Conservation (phyloP, 2,888 invertebrate genomes). For the Pollenia amentaria region DNA sequence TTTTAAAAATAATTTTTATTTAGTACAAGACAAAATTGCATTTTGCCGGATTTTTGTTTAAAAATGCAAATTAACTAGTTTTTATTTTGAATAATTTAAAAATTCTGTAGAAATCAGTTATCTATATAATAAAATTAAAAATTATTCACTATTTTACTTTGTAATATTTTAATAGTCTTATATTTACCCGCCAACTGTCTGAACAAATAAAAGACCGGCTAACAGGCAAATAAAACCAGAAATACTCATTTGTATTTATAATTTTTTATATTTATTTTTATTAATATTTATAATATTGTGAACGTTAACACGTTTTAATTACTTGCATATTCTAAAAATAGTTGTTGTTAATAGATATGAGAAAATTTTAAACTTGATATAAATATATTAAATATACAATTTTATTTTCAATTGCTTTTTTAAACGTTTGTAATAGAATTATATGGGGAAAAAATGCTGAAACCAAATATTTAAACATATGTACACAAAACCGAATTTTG, state of each 20-base stretch:
- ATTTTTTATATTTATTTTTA: neutral
- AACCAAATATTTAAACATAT: too few species aligned
- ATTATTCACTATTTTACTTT: neutral
- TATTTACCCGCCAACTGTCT: conserved; percentile 32
- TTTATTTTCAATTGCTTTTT: neutral
- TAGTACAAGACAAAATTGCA: too few species aligned
- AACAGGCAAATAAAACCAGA: conserved; percentile 36
- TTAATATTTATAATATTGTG: conserved; percentile 7
- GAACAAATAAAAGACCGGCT: neutral
- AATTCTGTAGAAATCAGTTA: too few species aligned
- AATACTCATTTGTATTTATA: conserved; percentile 26
- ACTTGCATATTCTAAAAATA: conserved; percentile 32
- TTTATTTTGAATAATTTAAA: too few species aligned
- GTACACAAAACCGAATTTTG: too few species aligned
- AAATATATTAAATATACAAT: neutral
- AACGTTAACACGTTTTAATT: conserved; percentile 26
- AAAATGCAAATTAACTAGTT: too few species aligned
- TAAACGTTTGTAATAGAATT: too few species aligned
- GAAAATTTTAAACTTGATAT: neutral
- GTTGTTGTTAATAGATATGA: neutral
- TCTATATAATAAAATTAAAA: neutral
- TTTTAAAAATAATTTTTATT: too few species aligned
- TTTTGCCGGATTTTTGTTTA: too few species aligned
- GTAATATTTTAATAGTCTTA: neutral
- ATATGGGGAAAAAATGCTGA: too few species aligned